Conservation (phyloP, 2,888 invertebrate species). For the Deilephila elpenor region DNA sequence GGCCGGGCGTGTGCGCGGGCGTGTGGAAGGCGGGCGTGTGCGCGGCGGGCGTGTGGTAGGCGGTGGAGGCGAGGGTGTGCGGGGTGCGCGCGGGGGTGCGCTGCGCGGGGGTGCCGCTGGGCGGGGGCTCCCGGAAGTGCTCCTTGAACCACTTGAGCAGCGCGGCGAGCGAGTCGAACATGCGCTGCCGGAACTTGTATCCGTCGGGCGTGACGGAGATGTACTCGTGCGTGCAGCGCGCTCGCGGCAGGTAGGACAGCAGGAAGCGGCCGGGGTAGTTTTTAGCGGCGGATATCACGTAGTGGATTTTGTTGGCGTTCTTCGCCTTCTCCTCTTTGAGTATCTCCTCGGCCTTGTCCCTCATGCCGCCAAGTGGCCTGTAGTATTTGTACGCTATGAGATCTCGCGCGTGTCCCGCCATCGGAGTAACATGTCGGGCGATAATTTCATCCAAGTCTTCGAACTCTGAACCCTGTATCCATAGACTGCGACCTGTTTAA, state of each 20-base stretch:
- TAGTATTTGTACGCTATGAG: slow-evolving; percentile 96
- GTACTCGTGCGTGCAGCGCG: slow-evolving; percentile 95
- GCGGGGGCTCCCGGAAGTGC: slow-evolving; percentile 96
- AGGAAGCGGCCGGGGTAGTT: slow-evolving; percentile 96
- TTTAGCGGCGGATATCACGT: slow-evolving; percentile 93
- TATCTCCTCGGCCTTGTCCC: slow-evolving; percentile 94
- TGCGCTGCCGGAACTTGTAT: slow-evolving; percentile 94
- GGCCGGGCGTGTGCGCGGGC: slow-evolving; percentile 86
- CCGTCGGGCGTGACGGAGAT: slow-evolving; percentile 97
- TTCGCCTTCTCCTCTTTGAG: slow-evolving; percentile 95
- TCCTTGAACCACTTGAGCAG: slow-evolving; percentile 99
- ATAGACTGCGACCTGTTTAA: slow-evolving; percentile 85
- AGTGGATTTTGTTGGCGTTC: slow-evolving; percentile 94
- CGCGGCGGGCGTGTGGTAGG: slow-evolving; percentile 85
- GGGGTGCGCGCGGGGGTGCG: slow-evolving; percentile 90
- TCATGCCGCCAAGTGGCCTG: slow-evolving; percentile 90
- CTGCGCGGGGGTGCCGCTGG: slow-evolving; percentile 88
- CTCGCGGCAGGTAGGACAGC: slow-evolving; percentile 95
- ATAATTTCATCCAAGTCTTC: slow-evolving; percentile 99
- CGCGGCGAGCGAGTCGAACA: slow-evolving; percentile 91
- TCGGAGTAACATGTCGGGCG: slow-evolving; percentile 97
- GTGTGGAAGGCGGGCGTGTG: slow-evolving; percentile 88
- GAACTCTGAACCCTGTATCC: slow-evolving; percentile 96
- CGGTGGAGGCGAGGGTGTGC: slow-evolving; percentile 76
- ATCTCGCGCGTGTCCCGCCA: slow-evolving; percentile 97